Base-by-base conservation (phyloP, 2,113 vertebrate species). In the Ia io region DNA sequence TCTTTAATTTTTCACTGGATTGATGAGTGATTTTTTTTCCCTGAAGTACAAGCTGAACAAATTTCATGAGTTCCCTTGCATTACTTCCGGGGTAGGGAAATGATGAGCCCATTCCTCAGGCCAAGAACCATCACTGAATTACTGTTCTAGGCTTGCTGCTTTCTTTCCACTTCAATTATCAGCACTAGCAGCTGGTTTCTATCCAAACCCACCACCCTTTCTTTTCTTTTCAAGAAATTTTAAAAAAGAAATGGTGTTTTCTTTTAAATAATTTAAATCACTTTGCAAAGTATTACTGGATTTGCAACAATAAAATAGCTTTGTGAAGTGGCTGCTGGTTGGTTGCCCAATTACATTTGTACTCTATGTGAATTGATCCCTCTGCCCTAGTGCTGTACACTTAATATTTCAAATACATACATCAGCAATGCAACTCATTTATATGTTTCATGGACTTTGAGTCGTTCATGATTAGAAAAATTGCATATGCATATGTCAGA, bases 181-280 rank as follows among this genome's bases (percentile, higher is more conserved):
- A 73, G 32, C 11, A 28, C 49, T 0, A 61, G 51, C 23, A 28
- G 2, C 59, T 84, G 65, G 30, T 51, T 90, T 93, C 65, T 69
- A 40, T 90, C 77, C 51, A 82, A 90, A 84, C 40, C 30, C 76
- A 49, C 84, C 5, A 18, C 23, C 1, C 4, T 56, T 93, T 80
- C 12, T 88, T 65, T 80, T 49, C 51, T 63, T 77, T 79, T 88
- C 2, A 76, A 84, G 25, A 92, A 22, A 18, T 92, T 95, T 37
- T 65, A 1, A 63, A 84, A 76, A 83, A 63, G 61, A 82, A 83
- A 82, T 49, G 56, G 5, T 90, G 14, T 51, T 96, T 88, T 91
- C 76, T 88, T 96, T 95, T 92, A 86, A 94, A 87, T 95, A 94
- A 94, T 84, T 96, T 94, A 95, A 94, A 93, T 92, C 71, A 74